phyloP scores from a whole-genome alignment of 2,888 invertebrate genomes.

The Sphaeridia pumilis region DNA sequence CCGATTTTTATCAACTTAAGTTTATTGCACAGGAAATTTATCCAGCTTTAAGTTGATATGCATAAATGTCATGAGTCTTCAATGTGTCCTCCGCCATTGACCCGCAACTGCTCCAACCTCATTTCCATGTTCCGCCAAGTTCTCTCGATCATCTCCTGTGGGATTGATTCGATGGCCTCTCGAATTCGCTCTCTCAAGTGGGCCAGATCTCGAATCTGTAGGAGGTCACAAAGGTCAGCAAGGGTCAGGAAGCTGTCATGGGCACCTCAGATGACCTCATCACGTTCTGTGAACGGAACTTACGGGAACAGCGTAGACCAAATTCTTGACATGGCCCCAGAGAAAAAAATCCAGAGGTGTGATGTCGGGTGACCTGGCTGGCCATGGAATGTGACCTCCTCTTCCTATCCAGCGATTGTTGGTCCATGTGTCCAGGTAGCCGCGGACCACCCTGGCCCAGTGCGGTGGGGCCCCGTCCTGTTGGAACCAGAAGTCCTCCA shows the following conservation, averaged over 20 bases:
- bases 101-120: too few species aligned
- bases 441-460: conserved; percentile 2
- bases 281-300: too few species aligned
- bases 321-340: neutral
- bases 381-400: conserved; percentile 11
- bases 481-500: neutral
- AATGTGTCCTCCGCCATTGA: too few species aligned
- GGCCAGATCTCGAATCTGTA: neutral
- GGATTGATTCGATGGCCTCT: neutral
- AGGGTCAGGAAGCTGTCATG: too few species aligned
- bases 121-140: too few species aligned
- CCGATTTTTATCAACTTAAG: too few species aligned
- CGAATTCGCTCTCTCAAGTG: neutral
- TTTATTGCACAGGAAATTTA: too few species aligned
- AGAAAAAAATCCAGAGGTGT: conserved; percentile 4
- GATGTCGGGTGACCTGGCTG: conserved; percentile 10
- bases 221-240: too few species aligned
- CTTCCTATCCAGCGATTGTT: conserved; percentile 10
- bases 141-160: neutral
- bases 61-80: too few species aligned
- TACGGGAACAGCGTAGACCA: neutral
- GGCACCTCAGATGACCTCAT: too few species aligned
- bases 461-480: conserved; percentile 16
- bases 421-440: neutral
- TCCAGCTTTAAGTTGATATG: too few species aligned